Conservation (phyloP, 2,797 vertebrate genomes). For the Knipowitschia caucasica region DNA sequence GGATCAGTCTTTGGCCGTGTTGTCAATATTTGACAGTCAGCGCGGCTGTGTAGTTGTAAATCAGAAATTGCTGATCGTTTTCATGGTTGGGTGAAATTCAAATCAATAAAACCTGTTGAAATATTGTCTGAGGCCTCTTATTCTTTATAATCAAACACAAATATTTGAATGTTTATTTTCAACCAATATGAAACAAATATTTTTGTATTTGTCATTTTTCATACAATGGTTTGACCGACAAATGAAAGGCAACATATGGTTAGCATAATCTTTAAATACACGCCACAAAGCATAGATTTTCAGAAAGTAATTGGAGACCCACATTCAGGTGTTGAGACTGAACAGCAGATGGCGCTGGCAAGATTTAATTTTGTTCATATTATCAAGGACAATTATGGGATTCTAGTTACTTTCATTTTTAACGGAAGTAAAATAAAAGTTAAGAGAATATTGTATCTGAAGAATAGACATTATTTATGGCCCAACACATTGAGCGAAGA, state of each 20-base stretch:
- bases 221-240: slow-evolving; percentile 59
- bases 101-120: slow-evolving; percentile 59
- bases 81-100: slow-evolving; percentile 44
- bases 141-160: neutral
- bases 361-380: neutral
- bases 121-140: slow-evolving; percentile 19
- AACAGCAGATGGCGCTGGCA: slow-evolving; percentile 36
- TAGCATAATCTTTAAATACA: slow-evolving; percentile 5
- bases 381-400: neutral
- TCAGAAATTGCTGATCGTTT: slow-evolving; percentile 38
- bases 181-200: slow-evolving; percentile 19
- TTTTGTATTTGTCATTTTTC: slow-evolving; percentile 41
- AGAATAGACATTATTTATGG: too few relatives aligned
- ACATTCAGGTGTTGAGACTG: neutral
- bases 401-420: neutral
- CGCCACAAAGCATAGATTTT: neutral
- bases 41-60: slow-evolving; percentile 41
- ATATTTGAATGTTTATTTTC: slow-evolving; percentile 32
- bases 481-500: too few relatives aligned
- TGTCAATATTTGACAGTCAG: slow-evolving; percentile 78
- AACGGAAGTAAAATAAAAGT: too few relatives aligned
- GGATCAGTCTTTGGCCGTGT: slow-evolving; percentile 42
- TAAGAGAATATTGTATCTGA: too few relatives aligned
- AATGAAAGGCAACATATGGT: slow-evolving; percentile 37
- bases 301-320: neutral